Evolutionary conservation across 2,113 vertebrate genomes (phyloP).

Genomic region (Condylura cristata): DNA sequence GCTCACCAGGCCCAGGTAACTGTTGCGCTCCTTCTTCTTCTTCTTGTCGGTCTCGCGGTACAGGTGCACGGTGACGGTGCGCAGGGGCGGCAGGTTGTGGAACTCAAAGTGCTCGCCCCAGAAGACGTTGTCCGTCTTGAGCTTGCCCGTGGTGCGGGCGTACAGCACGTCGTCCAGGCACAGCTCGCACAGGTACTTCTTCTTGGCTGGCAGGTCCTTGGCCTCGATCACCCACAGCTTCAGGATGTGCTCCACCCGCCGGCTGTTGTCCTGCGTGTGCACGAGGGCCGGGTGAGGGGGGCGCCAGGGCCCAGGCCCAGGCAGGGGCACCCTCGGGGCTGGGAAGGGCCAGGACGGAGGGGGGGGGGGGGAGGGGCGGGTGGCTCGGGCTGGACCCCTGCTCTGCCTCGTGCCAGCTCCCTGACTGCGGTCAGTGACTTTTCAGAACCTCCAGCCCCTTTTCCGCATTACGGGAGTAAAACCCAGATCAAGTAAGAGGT

Average conservation of each 20-base stretch:
- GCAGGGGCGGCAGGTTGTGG: constrained; percentile 95
- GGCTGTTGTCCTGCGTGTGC: constrained; percentile 94
- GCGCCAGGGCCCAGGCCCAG: not conserved
- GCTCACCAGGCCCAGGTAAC: constrained; percentile 95
- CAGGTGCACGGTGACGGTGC: constrained; percentile 94
- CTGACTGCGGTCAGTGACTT: not conserved
- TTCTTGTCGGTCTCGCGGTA: constrained; percentile 99
- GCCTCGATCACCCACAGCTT: constrained; percentile 99
- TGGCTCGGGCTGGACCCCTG: not conserved
- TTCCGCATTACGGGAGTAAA: not conserved
- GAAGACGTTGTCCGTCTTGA: constrained; percentile 98
- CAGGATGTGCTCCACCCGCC: constrained; percentile 96
- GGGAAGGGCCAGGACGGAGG: not conserved
- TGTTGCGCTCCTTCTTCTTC: constrained; percentile 99
- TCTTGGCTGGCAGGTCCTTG: constrained; percentile 98
- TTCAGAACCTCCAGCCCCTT: not conserved
- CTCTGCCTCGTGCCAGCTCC: not conserved
- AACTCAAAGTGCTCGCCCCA: constrained; percentile 99
- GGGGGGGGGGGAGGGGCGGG: not conserved
- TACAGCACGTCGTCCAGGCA: constrained; percentile 97
- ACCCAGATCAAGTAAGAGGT: not conserved
- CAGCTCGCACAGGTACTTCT: constrained; percentile 98
- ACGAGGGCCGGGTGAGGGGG: constrained; percentile 40
- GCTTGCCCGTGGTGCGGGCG: constrained; percentile 99
- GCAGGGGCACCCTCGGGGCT: not conserved